Base-by-base conservation (phyloP, 2,888 invertebrate species). In the Leptothorax acervorum region DNA sequence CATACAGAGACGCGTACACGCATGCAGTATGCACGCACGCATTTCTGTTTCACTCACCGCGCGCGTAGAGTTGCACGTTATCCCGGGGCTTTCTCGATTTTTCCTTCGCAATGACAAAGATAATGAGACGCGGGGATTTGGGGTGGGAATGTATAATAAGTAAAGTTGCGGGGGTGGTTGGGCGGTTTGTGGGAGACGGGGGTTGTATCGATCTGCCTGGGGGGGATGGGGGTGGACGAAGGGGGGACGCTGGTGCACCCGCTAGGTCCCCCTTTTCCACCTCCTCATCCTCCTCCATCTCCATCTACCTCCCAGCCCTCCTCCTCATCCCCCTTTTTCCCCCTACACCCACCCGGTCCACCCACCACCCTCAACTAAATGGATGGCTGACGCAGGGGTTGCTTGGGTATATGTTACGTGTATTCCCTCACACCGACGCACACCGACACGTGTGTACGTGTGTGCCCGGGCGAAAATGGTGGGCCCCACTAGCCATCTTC, bases 291-390 rank as follows among this genome's bases (percentile, higher is more conserved):
- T 66, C 78, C 78, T 70, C 79, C 70, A 70, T 79, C 57, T 70
- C 70, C 79, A 70, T 70, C 79, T 70, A 79, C 79, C 79, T 70
- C 95, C 95, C 95, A 95, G 95, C 95, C 95, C 95, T 95, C 95
- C 95, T 94, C 94, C 94, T 95, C 95, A 94, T 94, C 95, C 95
- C 95, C 95, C 95, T 65, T 94, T 94, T 94, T 94, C 94, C 94
- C 95, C 96, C 95, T 95, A 85, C 86, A 95, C 95, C 95, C 95
- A 95, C 95, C 95, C 95, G 95, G 95, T 95, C 95, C 96, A 95
- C 96, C 96, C 95, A 95, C 96, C 96, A 95, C 95, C 92, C 92
- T 92, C 92, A 92, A 94, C 94, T 94, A 94, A 94, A 94, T 94
- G 94, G 94, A 94, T 94, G 94, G 94, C 94, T 94, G 94, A 93